Evolutionary conservation across 2,888 invertebrate genomes (phyloP).

Genomic region (Pollenia griseotomentosa): DNA sequence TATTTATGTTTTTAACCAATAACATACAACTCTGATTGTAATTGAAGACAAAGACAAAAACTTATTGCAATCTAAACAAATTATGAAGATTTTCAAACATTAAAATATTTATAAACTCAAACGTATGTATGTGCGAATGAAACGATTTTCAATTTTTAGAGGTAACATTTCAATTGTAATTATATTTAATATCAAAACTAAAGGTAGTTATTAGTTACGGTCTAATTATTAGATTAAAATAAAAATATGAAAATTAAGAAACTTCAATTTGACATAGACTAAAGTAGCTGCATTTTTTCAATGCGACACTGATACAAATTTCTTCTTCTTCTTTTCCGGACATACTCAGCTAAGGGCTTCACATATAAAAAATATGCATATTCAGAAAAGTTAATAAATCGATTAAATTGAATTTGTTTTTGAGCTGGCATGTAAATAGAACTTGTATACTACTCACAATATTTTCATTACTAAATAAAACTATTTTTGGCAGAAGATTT

Average conservation of each 20-base stretch:
- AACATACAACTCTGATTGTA: constrained; percentile 26
- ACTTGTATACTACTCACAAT: too few species aligned
- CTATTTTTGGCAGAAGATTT: too few species aligned
- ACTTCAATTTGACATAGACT: background rate
- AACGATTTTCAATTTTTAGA: constrained; percentile 20
- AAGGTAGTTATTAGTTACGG: constrained; percentile 63
- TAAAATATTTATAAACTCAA: constrained; percentile 10
- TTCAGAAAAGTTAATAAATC: too few species aligned
- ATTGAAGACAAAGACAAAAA: constrained; percentile 24
- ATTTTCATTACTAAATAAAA: too few species aligned
- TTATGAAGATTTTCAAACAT: constrained; percentile 40
- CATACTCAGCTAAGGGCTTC: too few species aligned
- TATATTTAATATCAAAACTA: constrained; percentile 25
- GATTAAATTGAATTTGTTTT: too few species aligned
- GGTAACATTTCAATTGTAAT: constrained; percentile 39
- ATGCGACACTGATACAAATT: background rate
- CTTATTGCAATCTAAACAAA: constrained; percentile 23
- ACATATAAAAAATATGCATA: too few species aligned
- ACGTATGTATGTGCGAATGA: background rate
- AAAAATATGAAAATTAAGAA: constrained; percentile 6
- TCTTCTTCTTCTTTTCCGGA: background rate
- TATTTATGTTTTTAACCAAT: constrained; percentile 11
- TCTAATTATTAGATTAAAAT: constrained; percentile 59
- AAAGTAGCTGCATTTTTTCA: background rate
- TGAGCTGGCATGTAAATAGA: too few species aligned